Conservation (phyloP, 1,140 invertebrate species). For the Odontomachus brunneus region DNA sequence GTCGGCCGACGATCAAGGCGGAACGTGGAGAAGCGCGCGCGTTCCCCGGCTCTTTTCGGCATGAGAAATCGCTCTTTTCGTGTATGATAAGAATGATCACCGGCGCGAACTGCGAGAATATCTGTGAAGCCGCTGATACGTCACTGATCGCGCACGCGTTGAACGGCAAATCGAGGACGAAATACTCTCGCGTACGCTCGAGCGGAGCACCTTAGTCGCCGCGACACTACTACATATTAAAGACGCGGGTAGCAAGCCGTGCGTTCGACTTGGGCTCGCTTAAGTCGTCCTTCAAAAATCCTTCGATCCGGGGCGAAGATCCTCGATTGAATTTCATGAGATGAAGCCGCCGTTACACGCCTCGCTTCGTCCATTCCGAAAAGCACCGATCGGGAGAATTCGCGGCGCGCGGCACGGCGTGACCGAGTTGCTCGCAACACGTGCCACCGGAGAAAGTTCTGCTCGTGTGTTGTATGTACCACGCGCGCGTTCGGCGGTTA, state of each 20-base stretch:
- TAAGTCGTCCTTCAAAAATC: constrained; percentile 69
- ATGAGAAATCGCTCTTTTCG: not conserved
- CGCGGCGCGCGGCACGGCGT: constrained; percentile 52
- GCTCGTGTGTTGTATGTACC: constrained; percentile 22
- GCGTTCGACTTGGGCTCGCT: constrained; percentile 63
- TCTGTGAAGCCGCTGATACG: not conserved
- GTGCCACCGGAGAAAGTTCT: constrained; percentile 69
- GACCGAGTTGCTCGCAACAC: constrained; percentile 73
- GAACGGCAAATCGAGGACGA: not conserved
- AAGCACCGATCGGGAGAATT: constrained; percentile 61
- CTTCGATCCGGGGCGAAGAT: constrained; percentile 69
- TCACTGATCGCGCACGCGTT: not conserved
- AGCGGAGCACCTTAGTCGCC: constrained; percentile 18
- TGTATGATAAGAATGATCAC: not conserved
- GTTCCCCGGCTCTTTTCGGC: not conserved
- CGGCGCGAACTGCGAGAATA: not conserved
- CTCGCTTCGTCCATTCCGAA: constrained; percentile 75
- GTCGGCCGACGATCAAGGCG: constrained; percentile 72
- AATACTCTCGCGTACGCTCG: not conserved
- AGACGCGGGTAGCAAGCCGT: constrained; percentile 56
- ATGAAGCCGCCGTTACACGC: constrained; percentile 78
- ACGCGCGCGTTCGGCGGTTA: constrained; percentile 31
- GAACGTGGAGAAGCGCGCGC: constrained; percentile 71
- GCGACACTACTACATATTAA: constrained; percentile 63
- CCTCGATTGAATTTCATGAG: constrained; percentile 79